phyloP scores from a whole-genome alignment of 2,797 vertebrate species.

The Hylomyscus alleni region DNA sequence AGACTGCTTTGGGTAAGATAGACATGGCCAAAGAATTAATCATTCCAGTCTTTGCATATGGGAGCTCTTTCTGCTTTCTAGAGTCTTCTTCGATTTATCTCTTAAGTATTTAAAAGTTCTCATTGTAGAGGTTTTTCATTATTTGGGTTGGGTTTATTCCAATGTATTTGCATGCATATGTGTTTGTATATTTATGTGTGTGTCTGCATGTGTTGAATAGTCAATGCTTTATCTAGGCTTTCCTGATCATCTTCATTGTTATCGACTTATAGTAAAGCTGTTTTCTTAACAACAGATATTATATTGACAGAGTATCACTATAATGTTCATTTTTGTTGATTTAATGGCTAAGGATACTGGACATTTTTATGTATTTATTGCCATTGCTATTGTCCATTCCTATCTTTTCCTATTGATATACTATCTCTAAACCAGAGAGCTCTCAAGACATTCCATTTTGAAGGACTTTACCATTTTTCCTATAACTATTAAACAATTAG shows the following conservation, averaged over 20 bases:
- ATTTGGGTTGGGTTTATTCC: background rate
- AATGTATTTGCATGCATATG: background rate
- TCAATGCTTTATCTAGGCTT: background rate
- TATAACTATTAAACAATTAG: background rate
- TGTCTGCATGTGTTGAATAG: background rate
- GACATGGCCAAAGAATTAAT: background rate
- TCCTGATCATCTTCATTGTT: background rate
- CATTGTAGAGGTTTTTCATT: background rate
- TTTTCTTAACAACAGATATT: background rate
- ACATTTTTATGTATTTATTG: background rate
- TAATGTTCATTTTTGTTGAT: background rate
- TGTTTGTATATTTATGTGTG: background rate
- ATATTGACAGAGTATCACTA: background rate
- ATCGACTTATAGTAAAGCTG: background rate
- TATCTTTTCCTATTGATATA: background rate
- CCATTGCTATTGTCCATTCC: background rate
- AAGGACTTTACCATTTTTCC: background rate
- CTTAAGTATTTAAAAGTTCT: background rate
- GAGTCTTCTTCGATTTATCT: background rate
- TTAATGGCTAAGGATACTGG: background rate
- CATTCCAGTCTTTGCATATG: background rate
- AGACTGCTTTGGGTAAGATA: background rate
- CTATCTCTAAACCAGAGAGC: background rate
- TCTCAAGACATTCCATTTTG: background rate
- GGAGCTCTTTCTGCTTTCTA: background rate